Evolutionary conservation across 2,113 vertebrate species (phyloP).

Genomic region (Jacana jacana): DNA sequence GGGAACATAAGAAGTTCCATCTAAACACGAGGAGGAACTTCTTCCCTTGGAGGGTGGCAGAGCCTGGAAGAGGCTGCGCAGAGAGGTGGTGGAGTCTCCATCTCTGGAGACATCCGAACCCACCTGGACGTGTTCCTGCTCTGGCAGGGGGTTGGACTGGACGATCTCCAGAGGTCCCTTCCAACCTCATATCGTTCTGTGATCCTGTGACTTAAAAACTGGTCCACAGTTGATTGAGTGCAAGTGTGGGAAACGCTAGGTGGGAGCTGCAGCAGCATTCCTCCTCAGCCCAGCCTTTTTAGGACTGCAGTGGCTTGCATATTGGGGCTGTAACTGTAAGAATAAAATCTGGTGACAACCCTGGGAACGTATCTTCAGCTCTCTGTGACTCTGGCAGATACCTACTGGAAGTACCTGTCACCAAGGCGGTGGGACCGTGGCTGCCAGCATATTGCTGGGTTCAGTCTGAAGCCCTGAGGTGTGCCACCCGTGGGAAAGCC

Average conservation of each 20-base stretch:
- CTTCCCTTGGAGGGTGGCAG: too few relatives aligned
- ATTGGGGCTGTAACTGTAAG: background rate
- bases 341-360: background rate
- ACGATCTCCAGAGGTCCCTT: too few relatives aligned
- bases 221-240: background rate
- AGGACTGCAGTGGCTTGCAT: background rate
- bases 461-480: rapidly evolving
- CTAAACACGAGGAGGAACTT: too few relatives aligned
- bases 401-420: background rate
- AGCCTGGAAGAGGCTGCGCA: too few relatives aligned
- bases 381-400: background rate
- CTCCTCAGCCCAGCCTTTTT: background rate
- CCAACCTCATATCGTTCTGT: too few relatives aligned
- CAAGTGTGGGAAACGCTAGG: background rate
- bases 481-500: background rate
- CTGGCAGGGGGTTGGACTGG: too few relatives aligned
- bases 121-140: too few relatives aligned
- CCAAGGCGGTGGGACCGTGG: rapidly evolving
- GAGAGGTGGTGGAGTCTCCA: too few relatives aligned
- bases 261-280: background rate
- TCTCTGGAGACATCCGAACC: too few relatives aligned
- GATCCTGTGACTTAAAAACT: background rate
- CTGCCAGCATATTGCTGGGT: rapidly evolving
- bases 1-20: too few relatives aligned
- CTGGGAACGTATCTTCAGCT: background rate